These are phyloP conservation scores for Syrphus vitripennis DNA, from an alignment of 2,888 invertebrate genomes.

Conservation along the genomic window DNA sequence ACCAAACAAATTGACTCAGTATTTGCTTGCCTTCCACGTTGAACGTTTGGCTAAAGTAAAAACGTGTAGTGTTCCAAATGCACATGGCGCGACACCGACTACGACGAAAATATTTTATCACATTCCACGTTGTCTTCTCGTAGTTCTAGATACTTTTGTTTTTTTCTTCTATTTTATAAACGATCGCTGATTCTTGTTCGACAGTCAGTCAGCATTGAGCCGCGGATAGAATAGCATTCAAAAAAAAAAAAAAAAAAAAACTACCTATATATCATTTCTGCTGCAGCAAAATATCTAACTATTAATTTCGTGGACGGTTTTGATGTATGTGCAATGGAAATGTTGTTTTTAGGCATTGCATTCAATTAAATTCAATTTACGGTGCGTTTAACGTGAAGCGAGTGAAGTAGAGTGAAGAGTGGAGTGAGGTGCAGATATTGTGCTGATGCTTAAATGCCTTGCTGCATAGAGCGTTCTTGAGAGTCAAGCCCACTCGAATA, in stretches of 20 bases:
- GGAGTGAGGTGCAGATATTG: neutral
- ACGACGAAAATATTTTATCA: constrained; percentile 8
- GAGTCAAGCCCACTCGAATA: constrained; percentile 40
- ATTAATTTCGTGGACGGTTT: neutral
- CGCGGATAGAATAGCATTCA: constrained; percentile 45
- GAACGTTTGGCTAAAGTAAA: constrained; percentile 29
- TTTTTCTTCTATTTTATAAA: constrained; percentile 65
- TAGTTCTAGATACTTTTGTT: constrained; percentile 56
- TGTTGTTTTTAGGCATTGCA: constrained; percentile 58
- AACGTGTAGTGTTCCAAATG: neutral
- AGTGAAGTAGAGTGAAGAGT: neutral
- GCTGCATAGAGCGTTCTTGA: constrained; percentile 46
- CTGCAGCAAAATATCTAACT: neutral
- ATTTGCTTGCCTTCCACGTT: constrained; percentile 62
- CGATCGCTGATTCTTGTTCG: constrained; percentile 48
- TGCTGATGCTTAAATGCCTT: neutral
- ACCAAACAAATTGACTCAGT: constrained; percentile 32
- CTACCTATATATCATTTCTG: neutral
- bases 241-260: neutral
- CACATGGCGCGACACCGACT: constrained; percentile 35
- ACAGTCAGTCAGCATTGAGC: constrained; percentile 65
- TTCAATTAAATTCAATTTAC: constrained; percentile 70
- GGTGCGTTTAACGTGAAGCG: constrained; percentile 48
- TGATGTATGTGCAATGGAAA: neutral
- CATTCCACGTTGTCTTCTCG: constrained; percentile 23